Percentiles rank a stretch among this genome's conserved stretches.
Conservation (phyloP, 2,797 vertebrate genomes). For the Lagocephalus sceleratus region DNA sequence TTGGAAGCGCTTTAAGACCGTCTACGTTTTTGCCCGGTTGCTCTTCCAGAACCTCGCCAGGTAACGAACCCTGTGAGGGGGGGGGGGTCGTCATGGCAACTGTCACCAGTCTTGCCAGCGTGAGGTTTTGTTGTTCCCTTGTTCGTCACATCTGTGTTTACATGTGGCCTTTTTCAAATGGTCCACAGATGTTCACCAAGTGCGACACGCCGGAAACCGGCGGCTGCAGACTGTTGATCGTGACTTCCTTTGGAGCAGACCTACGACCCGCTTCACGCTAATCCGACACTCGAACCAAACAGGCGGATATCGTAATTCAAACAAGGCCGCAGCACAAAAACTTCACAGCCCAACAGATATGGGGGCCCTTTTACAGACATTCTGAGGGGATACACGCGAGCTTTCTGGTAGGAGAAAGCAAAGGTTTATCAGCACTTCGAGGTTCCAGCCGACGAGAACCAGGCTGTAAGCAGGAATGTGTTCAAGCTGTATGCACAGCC, state of each 20-base stretch:
- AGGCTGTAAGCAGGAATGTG: constrained; percentile 67
- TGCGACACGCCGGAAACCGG: constrained; percentile 24
- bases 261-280: background rate
- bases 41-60: constrained; percentile 18
- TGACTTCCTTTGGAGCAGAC: constrained; percentile 14
- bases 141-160: constrained; percentile 67
- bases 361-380: constrained; percentile 14
- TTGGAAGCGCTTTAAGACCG: too few relatives aligned
- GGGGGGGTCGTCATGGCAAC: constrained; percentile 30
- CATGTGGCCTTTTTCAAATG: constrained; percentile 53
- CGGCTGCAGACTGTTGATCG: background rate
- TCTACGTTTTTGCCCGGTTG: too few relatives aligned
- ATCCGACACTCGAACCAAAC: background rate
- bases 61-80: constrained; percentile 33
- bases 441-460: constrained; percentile 57
- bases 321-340: constrained; percentile 6
- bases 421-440: constrained; percentile 62
- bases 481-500: constrained; percentile 38
- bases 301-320: background rate
- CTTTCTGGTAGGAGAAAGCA: constrained; percentile 31
- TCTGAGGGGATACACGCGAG: constrained; percentile 35
- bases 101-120: constrained; percentile 34
- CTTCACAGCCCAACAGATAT: too few relatives aligned
- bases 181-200: constrained; percentile 60
- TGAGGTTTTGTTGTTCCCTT: constrained; percentile 47